phyloP scores from a whole-genome alignment of 2,888 invertebrate genomes.

The Cephus sareptanus region DNA sequence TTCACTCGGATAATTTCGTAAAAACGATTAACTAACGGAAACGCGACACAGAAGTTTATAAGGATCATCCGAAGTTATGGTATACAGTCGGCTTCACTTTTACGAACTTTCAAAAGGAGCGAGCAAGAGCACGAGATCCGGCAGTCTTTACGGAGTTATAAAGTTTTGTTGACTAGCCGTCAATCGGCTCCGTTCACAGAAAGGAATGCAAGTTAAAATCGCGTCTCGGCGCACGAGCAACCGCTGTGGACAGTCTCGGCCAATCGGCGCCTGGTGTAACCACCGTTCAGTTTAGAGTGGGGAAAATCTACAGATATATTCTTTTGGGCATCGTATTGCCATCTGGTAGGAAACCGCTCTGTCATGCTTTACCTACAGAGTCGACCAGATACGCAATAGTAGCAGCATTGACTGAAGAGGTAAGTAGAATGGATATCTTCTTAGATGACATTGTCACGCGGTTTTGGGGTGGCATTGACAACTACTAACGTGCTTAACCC shows the following conservation, averaged over 20 bases:
- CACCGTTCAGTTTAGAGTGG: background rate
- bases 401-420: too few relatives aligned
- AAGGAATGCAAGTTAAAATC: conserved; percentile 49
- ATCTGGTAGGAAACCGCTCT: background rate
- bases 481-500: too few relatives aligned
- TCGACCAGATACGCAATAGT: background rate
- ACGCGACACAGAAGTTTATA: background rate
- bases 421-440: too few relatives aligned
- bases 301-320: background rate
- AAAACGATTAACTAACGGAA: background rate
- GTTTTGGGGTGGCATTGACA: too few relatives aligned
- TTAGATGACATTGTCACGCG: too few relatives aligned
- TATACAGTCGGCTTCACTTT: background rate
- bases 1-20: conserved; percentile 6
- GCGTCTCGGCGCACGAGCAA: conserved; percentile 26
- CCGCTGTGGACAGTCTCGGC: conserved; percentile 3
- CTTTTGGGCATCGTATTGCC: background rate
- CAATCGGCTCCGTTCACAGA: conserved; percentile 35
- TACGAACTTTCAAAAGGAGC: background rate
- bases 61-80: background rate
- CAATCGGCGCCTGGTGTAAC: background rate
- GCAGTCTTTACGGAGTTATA: background rate
- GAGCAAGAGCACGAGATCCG: background rate
- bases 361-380: background rate
- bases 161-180: conserved; percentile 22